Base-by-base conservation (phyloP, 2,888 invertebrate species). In the Beris morrisii region DNA sequence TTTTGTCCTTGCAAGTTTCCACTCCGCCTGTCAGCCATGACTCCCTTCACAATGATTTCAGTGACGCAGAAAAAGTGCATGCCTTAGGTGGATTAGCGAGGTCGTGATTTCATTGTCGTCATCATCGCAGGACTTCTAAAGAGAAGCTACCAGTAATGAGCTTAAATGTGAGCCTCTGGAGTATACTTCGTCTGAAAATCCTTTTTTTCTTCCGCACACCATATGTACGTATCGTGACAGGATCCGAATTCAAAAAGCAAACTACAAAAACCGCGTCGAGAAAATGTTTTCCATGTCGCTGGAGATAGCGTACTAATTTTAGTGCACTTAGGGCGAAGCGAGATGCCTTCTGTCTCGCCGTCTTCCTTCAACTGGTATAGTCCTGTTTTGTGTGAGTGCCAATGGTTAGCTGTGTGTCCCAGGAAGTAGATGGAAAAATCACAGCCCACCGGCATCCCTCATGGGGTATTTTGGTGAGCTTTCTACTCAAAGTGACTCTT, bases 381-480 rank as follows among this genome's bases (percentile, higher is more conserved):
- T 9, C 38, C 38, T 38, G 38, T 38, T 38, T 38, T 38, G 38
- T 38, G 9, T 38, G 5, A 38, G 38, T 38, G 5, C 3, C 38
- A 38, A 38, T 38, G 38, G 9, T 38, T 46, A 15, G 9, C 61
- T 52, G 61, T 61, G 61, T 61, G 52, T 59, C 32, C 32, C 58
- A 59, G 58, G 58, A 59, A 59, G 58, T 59, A 46, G 46, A 61
- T 52, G 52, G 61, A 50, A 61, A 52, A 61, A 61, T 61, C 61
- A 61, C 61, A 52, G 43, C 50, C 58, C 43, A 58, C 31, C n/a
- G 46, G 46, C 50, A 32, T 50, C 61, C 46, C 52, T 50, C 4
- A 22, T 15, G 38, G 12, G 50, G 9, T 22, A 30, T 50, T 50
- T 50, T 38, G n/a, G 31, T 52, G 50, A 61, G 38, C 52, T 61